A percentile compares a stretch with the other conserved stretches of the same genome.
Conservation (phyloP, 2,113 vertebrate genomes). For the Gadus macrocephalus region DNA sequence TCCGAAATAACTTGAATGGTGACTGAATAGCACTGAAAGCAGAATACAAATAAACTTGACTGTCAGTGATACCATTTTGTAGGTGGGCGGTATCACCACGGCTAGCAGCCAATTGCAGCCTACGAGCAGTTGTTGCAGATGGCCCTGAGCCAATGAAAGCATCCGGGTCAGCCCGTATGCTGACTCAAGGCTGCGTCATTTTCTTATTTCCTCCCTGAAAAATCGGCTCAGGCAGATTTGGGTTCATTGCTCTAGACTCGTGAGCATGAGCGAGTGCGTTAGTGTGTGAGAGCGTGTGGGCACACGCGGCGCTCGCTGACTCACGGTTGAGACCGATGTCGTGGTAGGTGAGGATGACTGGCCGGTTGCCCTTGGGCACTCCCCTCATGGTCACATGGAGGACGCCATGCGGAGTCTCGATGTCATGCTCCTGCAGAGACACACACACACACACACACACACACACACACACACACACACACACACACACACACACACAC, state of each 20-base stretch:
- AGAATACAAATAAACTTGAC: too few relatives aligned
- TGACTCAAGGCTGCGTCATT: too few relatives aligned
- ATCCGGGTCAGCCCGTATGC: too few relatives aligned
- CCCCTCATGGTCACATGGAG: conserved; percentile 95
- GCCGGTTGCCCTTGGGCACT: conserved; percentile 86
- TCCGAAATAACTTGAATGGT: too few relatives aligned
- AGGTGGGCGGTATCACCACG: too few relatives aligned
- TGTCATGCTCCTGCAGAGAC: conserved; percentile 87
- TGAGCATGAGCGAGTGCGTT: background rate
- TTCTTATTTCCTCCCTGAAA: too few relatives aligned
- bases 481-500: conserved; percentile 13
- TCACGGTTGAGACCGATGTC: conserved; percentile 98
- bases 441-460: background rate
- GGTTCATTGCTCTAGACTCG: background rate
- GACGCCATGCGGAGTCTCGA: conserved; percentile 90
- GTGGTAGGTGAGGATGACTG: conserved; percentile 95
- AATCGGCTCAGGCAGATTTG: too few relatives aligned
- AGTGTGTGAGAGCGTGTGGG: background rate
- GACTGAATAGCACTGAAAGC: too few relatives aligned
- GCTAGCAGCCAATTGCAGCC: too few relatives aligned
- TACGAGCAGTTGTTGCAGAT: too few relatives aligned
- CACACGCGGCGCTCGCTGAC: conserved; percentile 43
- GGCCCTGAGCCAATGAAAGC: too few relatives aligned
- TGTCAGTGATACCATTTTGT: too few relatives aligned
- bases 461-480: background rate